A percentile compares a stretch with the other conserved stretches of the same genome.
These are phyloP conservation scores for Diplodus puntazzo DNA, from an alignment of 2,797 vertebrate genomes.

Conservation along the genomic window DNA sequence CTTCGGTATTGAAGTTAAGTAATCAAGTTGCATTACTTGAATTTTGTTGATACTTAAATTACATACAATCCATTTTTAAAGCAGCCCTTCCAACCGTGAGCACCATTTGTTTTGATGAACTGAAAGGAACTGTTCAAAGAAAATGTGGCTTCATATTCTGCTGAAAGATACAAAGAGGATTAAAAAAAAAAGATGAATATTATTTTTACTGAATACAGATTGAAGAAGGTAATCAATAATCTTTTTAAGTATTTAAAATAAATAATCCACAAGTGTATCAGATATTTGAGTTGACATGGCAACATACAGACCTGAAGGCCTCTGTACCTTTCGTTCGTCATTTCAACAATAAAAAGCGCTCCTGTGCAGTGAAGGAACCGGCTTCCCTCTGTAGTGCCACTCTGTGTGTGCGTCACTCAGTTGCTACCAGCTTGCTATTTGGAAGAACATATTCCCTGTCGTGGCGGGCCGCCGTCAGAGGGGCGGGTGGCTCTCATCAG, in stretches of 20 bases:
- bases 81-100: too few relatives aligned
- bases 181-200: background rate
- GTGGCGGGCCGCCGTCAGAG: constrained; percentile 85
- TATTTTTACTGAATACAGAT: background rate
- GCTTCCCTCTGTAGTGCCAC: constrained; percentile 58
- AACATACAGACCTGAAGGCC: constrained; percentile 24
- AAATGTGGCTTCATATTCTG: too few relatives aligned
- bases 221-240: background rate
- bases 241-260: constrained; percentile 1
- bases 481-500: constrained; percentile 87
- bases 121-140: background rate
- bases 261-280: constrained; percentile 18
- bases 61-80: too few relatives aligned
- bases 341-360: constrained; percentile 16
- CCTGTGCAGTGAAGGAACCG: constrained; percentile 36
- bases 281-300: constrained; percentile 4
- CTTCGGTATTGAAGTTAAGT: too few relatives aligned
- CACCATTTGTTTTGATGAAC: background rate
- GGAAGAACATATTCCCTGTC: constrained; percentile 97
- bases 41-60: too few relatives aligned
- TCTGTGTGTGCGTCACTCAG: constrained; percentile 82
- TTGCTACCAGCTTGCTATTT: constrained; percentile 92
- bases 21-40: too few relatives aligned
- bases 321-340: constrained; percentile 11
- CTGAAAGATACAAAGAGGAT: too few relatives aligned